These are phyloP conservation scores for Scolanthus callimorphus DNA, from an alignment of 92 coral and sea anemone species.

Conservation along the genomic window DNA sequence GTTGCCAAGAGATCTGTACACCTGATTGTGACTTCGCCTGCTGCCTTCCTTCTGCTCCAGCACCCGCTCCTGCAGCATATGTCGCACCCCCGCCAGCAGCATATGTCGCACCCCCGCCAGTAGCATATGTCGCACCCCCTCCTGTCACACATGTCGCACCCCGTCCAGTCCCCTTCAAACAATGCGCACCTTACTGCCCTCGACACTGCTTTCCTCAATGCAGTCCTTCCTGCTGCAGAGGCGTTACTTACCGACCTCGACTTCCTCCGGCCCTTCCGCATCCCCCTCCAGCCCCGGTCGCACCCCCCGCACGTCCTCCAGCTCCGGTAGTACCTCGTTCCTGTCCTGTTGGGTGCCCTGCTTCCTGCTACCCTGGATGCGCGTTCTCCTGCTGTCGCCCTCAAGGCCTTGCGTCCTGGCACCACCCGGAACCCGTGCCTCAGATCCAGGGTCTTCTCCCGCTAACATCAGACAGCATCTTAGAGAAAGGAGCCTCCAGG, in stretches of 20 bases:
- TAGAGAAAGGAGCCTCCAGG: neutral
- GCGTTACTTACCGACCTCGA: neutral
- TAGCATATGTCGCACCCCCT: too few species aligned
- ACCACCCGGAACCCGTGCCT: neutral
- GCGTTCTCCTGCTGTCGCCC: neutral
- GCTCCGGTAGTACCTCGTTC: neutral
- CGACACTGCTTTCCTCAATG: neutral
- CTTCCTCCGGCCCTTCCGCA: neutral
- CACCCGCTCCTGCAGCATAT: neutral
- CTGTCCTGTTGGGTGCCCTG: neutral
- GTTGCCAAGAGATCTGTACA: conserved; percentile 20
- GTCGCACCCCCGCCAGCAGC: too few species aligned
- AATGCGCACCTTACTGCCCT: conserved; percentile 1
- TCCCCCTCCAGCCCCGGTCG: neutral
- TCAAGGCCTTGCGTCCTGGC: neutral
- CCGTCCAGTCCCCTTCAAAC: neutral
- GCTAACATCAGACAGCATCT: too few species aligned
- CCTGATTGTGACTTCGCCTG: conserved; percentile 33
- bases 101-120: too few species aligned
- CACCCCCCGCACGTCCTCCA: neutral
- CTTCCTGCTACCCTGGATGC: neutral
- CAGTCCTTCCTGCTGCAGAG: neutral
- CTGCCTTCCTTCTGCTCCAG: conserved; percentile 8
- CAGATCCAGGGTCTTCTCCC: neutral
- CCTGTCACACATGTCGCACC: too few species aligned